Evolutionary conservation across 2,797 vertebrate species (phyloP), one percentile per base, ranked within the genome.

Genomic region (Cebuella pygmaea): DNA sequence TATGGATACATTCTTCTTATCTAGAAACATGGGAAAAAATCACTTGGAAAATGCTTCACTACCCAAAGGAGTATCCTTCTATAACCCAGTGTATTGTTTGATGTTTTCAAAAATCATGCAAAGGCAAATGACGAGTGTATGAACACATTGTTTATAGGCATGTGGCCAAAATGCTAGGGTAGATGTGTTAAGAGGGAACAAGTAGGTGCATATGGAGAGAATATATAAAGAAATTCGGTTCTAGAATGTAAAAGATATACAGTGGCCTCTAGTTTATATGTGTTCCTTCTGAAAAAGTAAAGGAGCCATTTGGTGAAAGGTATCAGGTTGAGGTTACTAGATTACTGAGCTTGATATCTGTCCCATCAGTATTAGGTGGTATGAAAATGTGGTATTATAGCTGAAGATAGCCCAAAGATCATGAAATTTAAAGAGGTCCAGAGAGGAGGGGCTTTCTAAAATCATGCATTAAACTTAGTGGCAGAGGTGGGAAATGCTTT

Each of bases 361-460:
- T 94, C 36, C 27, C 50, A 76, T 90, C 10, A 70, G 13, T 59
- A 59, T 80, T 24, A 93, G 44, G 48, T 48, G n/a, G 30, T 27
- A 64, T 88, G n/a, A 88, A 59, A 89, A 80, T n/a, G 46, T 80
- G 48, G 91, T 4, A 64, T 67, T 61, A 64, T 50, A 55, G 50
- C 13, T 82, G 67, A 94, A 81, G 64, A 85, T 15, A 72, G n/a
- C 64, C 46, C 92, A 39, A 36, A 76, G 26, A 95, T 39, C 59
- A 86, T 50, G 79, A 13, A 89, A 61, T 64, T 92, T 85, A 95
- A 90, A 90, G 19, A 95, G 41, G 36, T 44, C 22, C 55, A 88
- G 70, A 94, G 75, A 94, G 27, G 86, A 91, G 33, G 19, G 57
- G 67, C 20, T 87, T 82, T 50, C 85, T n/a, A 74, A 87, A 86